These are phyloP conservation scores for Sminthurides bifidus DNA, from an alignment of 1,140 invertebrate species.

Conservation along the genomic window DNA sequence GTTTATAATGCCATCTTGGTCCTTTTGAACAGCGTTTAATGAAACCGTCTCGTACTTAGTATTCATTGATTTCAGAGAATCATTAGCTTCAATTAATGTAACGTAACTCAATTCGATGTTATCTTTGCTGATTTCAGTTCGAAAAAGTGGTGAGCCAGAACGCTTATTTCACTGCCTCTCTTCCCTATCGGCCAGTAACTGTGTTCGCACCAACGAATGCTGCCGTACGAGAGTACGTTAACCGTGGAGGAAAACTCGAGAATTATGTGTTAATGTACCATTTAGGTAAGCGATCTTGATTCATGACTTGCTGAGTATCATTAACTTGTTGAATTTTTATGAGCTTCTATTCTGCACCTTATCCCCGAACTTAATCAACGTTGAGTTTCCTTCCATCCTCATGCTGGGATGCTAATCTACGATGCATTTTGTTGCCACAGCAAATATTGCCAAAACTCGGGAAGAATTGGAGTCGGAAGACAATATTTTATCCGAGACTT, in stretches of 20 bases:
- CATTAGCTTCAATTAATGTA: too few species aligned
- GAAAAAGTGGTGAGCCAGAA: slow-evolving; percentile 11
- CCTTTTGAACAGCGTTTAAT: too few species aligned
- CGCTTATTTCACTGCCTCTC: slow-evolving; percentile 17
- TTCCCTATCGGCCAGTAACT: slow-evolving; percentile 18
- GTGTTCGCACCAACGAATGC: slow-evolving; percentile 28
- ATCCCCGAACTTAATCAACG: too few species aligned
- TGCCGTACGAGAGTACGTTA: slow-evolving; percentile 18
- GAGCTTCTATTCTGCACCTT: too few species aligned
- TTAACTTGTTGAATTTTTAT: not conserved
- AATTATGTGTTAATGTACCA: slow-evolving; percentile 30
- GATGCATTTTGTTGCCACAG: slow-evolving; percentile 8
- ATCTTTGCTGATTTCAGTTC: slow-evolving; percentile 24
- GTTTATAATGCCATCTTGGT: too few species aligned
- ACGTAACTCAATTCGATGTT: too few species aligned
- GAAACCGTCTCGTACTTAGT: too few species aligned
- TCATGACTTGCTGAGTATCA: not conserved
- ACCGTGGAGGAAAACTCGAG: slow-evolving; percentile 19
- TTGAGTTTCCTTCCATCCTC: too few species aligned
- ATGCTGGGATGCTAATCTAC: not conserved
- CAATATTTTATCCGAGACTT: slow-evolving; percentile 20
- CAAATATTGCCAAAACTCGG: slow-evolving; percentile 22
- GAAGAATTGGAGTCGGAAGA: slow-evolving; percentile 29
- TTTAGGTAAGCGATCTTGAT: slow-evolving; percentile 20
- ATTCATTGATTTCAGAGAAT: too few species aligned